Conservation (phyloP, 1,140 invertebrate species). For the Dolichoris vasculosae region DNA sequence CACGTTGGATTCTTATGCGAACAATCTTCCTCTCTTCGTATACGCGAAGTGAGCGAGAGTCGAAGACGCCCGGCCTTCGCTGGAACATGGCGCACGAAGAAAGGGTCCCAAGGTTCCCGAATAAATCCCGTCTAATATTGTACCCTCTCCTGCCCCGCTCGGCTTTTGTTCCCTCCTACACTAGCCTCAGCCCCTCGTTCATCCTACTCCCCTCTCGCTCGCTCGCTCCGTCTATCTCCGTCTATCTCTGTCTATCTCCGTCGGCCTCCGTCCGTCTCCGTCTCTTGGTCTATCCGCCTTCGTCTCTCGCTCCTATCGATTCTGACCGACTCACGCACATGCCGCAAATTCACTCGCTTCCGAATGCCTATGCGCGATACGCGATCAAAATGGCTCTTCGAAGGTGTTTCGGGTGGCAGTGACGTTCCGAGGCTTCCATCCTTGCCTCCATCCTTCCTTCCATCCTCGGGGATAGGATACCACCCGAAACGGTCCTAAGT, state of each 20-base stretch:
- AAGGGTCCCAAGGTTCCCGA: constrained; percentile 41
- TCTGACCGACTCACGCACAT: background rate
- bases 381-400: constrained; percentile 42
- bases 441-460: too few species aligned
- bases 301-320: background rate
- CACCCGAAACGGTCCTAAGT: background rate
- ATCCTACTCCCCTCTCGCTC: constrained; percentile 16
- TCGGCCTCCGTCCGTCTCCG: constrained; percentile 6
- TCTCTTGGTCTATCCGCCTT: background rate
- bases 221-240: background rate
- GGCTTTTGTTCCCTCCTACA: background rate
- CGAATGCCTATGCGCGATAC: constrained; percentile 34
- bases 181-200: background rate
- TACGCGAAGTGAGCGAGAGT: background rate
- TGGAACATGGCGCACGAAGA: constrained; percentile 40
- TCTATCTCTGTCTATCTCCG: background rate
- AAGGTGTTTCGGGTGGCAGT: constrained; percentile 18
- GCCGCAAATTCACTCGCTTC: background rate
- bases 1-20: background rate
- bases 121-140: constrained; percentile 47
- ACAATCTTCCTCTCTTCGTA: constrained; percentile 32
- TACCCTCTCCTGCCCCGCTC: background rate
- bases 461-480: constrained; percentile 4
- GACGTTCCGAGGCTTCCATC: background rate
- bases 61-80: constrained; percentile 14